phyloP scores from a whole-genome alignment of 2,113 vertebrate species.

The Istiophorus platypterus region DNA sequence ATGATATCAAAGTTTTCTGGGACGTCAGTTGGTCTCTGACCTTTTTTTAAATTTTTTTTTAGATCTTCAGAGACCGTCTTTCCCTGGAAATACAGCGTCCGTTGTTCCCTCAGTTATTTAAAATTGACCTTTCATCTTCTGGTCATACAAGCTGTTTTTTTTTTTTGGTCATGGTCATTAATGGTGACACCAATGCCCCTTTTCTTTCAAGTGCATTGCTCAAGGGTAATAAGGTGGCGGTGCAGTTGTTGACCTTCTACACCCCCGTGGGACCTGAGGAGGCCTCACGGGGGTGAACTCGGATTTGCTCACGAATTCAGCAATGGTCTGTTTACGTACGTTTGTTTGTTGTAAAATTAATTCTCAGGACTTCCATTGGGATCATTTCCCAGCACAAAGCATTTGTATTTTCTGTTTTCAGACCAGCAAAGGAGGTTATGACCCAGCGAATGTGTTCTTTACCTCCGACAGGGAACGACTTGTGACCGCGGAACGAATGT shows the following conservation, averaged over 20 bases:
- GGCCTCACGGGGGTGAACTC: neutral
- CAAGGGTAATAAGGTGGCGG: neutral
- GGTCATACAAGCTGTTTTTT: neutral
- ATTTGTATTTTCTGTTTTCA: conserved; percentile 1
- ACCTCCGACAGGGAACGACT: conserved; percentile 23
- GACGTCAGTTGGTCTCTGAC: neutral
- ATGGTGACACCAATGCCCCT: neutral
- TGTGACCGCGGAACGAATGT: conserved; percentile 65
- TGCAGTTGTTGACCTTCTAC: neutral
- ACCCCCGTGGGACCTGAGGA: neutral
- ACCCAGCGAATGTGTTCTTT: conserved; percentile 15
- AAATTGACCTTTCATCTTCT: neutral
- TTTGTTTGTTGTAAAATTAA: neutral
- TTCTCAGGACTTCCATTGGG: neutral
- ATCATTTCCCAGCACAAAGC: too few species aligned
- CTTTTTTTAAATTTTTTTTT: neutral
- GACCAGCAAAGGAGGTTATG: conserved; percentile 2
- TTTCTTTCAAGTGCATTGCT: neutral
- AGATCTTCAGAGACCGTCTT: neutral
- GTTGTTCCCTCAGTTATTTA: neutral
- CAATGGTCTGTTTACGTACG: neutral
- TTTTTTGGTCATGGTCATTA: neutral
- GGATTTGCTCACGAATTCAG: neutral
- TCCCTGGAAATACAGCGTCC: neutral
- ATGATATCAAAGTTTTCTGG: neutral